Percentiles rank a stretch among this genome's conserved stretches.
Conservation (phyloP, 2,888 invertebrate genomes). For the Geotrupes spiniger region DNA sequence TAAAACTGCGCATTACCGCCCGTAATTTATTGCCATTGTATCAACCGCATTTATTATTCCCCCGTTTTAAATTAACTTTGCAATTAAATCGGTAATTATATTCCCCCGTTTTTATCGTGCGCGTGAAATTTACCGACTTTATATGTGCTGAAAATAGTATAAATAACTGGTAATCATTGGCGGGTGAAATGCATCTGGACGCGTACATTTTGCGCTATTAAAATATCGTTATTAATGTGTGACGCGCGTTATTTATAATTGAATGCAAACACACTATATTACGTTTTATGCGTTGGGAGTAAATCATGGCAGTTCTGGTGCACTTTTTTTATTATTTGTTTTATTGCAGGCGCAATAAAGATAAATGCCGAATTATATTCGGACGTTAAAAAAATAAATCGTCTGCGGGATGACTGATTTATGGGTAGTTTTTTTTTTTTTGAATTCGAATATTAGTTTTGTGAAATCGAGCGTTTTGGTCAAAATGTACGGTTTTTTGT, state of each 20-base stretch:
- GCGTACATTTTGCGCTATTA: constrained; percentile 4
- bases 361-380: no score
- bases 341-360: background rate
- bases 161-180: constrained; percentile 2
- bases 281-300: background rate
- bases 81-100: constrained; percentile 6
- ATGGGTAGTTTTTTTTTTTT: no score
- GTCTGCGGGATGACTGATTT: no score
- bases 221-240: constrained; percentile 2
- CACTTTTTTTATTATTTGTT: background rate
- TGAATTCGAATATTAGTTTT: no score
- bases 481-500: no score
- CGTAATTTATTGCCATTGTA: background rate
- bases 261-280: constrained; percentile 3
- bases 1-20: background rate
- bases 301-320: background rate
- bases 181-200: constrained; percentile 1
- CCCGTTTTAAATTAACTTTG: constrained; percentile 6
- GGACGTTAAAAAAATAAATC: no score
- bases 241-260: constrained; percentile 4
- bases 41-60: constrained; percentile 3
- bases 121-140: background rate
- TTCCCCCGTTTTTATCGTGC: background rate
- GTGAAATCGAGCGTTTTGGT: no score
- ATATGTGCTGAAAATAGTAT: constrained; percentile 4